A percentile compares a stretch with the other conserved stretches of the same genome.
Evolutionary conservation across 2,888 invertebrate species (phyloP).

Genomic region (Andrena fulva): DNA sequence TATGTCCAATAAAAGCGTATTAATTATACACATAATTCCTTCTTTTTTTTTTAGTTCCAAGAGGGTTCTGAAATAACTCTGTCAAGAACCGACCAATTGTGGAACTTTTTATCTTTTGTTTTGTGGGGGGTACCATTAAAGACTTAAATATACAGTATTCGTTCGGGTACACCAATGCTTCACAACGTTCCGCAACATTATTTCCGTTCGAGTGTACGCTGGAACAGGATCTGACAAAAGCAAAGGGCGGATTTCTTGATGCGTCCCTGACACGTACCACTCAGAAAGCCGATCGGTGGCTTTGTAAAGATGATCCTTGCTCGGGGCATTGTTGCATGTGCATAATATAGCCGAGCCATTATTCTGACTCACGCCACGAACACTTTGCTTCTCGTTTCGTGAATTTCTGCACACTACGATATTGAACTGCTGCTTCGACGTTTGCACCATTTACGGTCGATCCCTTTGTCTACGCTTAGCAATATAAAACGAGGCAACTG

Average conservation of each 20-base stretch:
- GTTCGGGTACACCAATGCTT: neutral
- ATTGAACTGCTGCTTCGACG: neutral
- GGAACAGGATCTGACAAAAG: conserved; percentile 42
- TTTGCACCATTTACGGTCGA: neutral
- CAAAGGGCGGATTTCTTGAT: conserved; percentile 50
- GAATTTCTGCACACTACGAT: neutral
- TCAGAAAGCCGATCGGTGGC: conserved; percentile 62
- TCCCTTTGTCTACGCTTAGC: neutral
- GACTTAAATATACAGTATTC: neutral
- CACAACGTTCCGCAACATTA: neutral
- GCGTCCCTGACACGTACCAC: conserved; percentile 63
- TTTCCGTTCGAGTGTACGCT: neutral
- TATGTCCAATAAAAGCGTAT: too few relatives aligned
- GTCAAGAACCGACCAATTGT: neutral
- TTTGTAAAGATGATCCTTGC: conserved; percentile 55
- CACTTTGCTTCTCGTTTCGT: conserved; percentile 10
- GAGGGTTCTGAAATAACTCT: neutral
- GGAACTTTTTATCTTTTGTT: neutral
- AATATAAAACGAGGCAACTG: neutral
- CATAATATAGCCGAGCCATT: conserved; percentile 49
- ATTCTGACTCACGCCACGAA: conserved; percentile 38
- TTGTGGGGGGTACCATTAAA: neutral
- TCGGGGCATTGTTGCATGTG: conserved; percentile 60
- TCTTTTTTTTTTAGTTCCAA: too few relatives aligned
- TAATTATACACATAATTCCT: too few relatives aligned